Percentiles rank a stretch among this genome's conserved stretches.
Conservation (phyloP, 2,113 vertebrate genomes). For the Daphoenositta chrysoptera region DNA sequence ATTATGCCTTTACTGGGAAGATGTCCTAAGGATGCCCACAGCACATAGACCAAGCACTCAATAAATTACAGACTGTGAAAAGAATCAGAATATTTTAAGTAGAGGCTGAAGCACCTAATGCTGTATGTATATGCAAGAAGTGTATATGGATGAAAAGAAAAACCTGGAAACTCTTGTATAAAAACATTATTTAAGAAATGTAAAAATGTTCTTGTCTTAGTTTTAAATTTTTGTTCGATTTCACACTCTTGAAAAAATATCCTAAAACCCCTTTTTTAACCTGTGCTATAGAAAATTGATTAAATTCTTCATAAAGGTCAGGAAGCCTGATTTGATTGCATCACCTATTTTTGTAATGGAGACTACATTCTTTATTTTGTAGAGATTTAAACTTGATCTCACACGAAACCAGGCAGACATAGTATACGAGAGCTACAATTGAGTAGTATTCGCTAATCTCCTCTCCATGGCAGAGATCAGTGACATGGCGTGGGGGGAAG, state of each 20-base stretch:
- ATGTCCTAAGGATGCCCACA: not conserved
- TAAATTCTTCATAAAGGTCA: not conserved
- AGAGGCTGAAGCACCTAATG: not conserved
- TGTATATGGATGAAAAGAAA: not conserved
- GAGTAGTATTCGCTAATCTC: not conserved
- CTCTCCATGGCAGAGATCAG: not conserved
- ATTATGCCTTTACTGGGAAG: not conserved
- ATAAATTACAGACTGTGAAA: not conserved
- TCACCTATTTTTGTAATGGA: not conserved
- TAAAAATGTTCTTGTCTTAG: not conserved
- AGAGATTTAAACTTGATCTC: not conserved
- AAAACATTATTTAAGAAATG: not conserved
- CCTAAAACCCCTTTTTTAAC: not conserved
- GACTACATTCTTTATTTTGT: not conserved
- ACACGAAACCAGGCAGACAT: not conserved
- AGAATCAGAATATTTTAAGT: not conserved
- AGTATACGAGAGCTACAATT: not conserved
- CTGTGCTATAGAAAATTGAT: not conserved
- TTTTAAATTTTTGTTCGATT: not conserved
- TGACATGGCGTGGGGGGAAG: not conserved
- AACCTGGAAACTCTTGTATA: not conserved
- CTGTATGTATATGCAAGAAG: not conserved
- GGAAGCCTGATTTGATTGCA: not conserved
- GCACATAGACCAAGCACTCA: not conserved
- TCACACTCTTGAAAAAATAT: not conserved